Base-by-base conservation (phyloP, 2,113 vertebrate species). In the Thamnophis sirtalis region DNA sequence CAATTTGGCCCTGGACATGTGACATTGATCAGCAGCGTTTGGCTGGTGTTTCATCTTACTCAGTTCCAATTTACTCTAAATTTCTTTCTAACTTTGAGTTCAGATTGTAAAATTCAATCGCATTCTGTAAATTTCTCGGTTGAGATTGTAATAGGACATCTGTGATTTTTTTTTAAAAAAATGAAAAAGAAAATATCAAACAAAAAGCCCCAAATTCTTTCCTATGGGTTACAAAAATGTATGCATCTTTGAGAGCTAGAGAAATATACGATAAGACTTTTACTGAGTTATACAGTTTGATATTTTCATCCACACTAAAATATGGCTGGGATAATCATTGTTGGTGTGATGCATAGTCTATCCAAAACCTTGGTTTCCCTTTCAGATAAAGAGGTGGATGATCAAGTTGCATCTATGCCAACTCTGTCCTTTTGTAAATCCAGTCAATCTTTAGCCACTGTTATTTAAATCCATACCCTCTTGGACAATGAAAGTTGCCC, bases 1-100 rank as follows among this genome's bases (percentile, higher is more conserved):
- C 94, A 92, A 92, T 92, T 91, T 94, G 92, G 85, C 87, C 94
- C 86, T 92, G 95, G 92, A 94, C 93, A 94, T 92, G 86, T 1
- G 0, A 93, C 93, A 94, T 87, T 17, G 0, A 86, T 91, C 54
- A 93, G 87, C 93, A 95, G 87, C 90, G 95, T 86, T 90, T 95
- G 90, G 68, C 51, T 84, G 85, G 48, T 91, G 84, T 88, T 22
- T n/a, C 15, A 73, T 93, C 95, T 92, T 90, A 90, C 9, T 33
- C 93, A 84, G 91, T 28, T 73, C 19, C 87, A 93, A 93, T 8
- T 80, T 0, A 28, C 1, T 19, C 48, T 68, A 22, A 88, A 93
- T 90, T 94, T 94, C 33, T 95, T 92, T 89, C 33, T 68, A 92
- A 49, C 89, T 92, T 94, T 91, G 73, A 88, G 93, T 90, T 33